A percentile compares a stretch with the other conserved stretches of the same genome.
Conservation (phyloP, 1,140 invertebrate genomes). For the Rhopalosiphum padi region DNA sequence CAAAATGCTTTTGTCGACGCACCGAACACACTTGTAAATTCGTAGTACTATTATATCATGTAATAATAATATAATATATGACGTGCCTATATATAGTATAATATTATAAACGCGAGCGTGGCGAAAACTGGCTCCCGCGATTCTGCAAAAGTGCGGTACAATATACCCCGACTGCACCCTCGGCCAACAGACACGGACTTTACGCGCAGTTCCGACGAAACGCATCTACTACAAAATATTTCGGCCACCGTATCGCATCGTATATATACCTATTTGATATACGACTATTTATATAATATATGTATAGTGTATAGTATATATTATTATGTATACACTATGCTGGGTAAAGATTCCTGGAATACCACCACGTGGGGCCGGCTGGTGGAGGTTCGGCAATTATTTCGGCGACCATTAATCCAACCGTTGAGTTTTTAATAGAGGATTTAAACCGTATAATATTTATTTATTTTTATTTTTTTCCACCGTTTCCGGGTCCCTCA, state of each 20-base stretch:
- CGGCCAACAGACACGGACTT: not conserved
- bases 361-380: not conserved
- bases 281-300: too few species aligned
- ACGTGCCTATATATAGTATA: not conserved
- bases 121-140: not conserved
- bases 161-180: not conserved
- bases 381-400: not conserved
- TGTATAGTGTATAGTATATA: too few species aligned
- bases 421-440: not conserved
- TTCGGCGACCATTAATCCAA: not conserved
- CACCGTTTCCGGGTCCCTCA: not conserved
- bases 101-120: not conserved
- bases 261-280: too few species aligned
- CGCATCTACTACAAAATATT: not conserved
- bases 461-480: not conserved
- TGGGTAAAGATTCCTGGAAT: not conserved
- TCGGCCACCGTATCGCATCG: not conserved
- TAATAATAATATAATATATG: constrained; percentile 7
- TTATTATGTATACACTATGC: too few species aligned
- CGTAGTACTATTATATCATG: not conserved
- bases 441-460: not conserved
- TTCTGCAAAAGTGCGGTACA: not conserved
- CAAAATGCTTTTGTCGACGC: constrained; percentile 5
- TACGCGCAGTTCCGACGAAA: not conserved
- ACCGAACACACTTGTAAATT: not conserved